Evolutionary conservation across 2,888 invertebrate species (phyloP).

Genomic region (Lithophane leautieri): DNA sequence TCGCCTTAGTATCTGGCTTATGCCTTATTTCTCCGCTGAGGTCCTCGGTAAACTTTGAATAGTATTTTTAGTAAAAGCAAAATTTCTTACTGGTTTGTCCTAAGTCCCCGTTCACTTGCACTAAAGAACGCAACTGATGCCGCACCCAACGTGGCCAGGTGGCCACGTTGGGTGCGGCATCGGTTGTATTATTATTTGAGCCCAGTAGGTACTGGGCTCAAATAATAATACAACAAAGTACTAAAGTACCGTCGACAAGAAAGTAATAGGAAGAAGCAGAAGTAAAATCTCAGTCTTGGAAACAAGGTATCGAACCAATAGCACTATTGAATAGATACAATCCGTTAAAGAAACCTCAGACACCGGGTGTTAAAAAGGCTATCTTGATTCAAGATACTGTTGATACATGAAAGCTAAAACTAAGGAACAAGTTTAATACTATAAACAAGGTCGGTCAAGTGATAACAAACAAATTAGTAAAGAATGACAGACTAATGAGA

Average conservation of each 20-base stretch:
- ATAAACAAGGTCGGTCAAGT: neutral
- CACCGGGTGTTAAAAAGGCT: neutral
- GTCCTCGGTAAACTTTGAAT: neutral
- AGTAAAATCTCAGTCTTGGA: neutral
- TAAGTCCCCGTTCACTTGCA: neutral
- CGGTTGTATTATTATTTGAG: too few species aligned
- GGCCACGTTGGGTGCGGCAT: too few species aligned
- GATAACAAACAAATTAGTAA: neutral
- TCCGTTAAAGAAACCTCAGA: neutral
- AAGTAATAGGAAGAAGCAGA: neutral
- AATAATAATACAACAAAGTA: too few species aligned
- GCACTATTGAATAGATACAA: neutral
- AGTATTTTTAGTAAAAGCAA: neutral
- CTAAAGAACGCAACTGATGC: neutral
- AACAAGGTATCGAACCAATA: neutral
- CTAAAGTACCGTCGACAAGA: neutral
- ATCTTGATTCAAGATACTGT: neutral
- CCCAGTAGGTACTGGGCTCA: neutral
- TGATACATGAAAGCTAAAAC: neutral
- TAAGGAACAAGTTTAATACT: neutral
- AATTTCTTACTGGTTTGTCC: neutral
- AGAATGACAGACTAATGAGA: neutral
- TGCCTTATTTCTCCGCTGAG: neutral
- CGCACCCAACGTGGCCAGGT: neutral
- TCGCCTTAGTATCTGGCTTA: slow-evolving; percentile 20